A percentile compares a stretch with the other conserved stretches of the same genome.
Conservation (phyloP, 2,113 vertebrate genomes). For the Hemicordylus capensis region DNA sequence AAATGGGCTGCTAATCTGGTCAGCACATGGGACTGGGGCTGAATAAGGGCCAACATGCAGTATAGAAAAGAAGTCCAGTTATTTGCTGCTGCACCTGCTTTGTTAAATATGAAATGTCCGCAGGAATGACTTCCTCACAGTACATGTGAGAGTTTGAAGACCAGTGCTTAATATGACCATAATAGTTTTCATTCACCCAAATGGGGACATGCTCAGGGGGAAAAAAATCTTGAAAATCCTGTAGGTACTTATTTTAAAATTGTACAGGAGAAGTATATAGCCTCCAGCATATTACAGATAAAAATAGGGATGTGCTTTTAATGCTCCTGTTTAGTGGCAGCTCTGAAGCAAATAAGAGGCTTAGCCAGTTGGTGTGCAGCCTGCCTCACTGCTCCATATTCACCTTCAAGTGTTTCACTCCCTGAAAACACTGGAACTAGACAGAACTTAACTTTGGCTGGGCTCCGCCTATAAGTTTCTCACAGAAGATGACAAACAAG, state of each 20-base stretch:
- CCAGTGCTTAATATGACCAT: neutral
- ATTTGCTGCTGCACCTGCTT: neutral
- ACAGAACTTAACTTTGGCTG: neutral
- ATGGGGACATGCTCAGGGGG: neutral
- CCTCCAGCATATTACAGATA: no score
- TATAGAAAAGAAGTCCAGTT: neutral
- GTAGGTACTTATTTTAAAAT: neutral
- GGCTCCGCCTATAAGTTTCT: neutral
- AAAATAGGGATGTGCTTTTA: no score
- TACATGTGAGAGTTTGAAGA: no score
- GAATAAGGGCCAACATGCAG: neutral
- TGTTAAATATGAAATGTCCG: neutral
- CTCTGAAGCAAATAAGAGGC: no score
- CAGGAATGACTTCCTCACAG: neutral
- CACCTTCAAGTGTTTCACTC: neutral
- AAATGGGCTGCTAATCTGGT: neutral
- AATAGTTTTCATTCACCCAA: neutral
- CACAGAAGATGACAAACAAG: neutral
- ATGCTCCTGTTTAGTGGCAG: no score
- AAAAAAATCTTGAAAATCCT: neutral
- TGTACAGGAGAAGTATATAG: no score
- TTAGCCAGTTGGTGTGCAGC: no score
- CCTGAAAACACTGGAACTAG: neutral
- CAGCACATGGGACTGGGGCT: no score
- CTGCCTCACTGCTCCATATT: neutral